Conservation (phyloP, 2,888 invertebrate genomes). For the Alloscopus bannaensis region DNA sequence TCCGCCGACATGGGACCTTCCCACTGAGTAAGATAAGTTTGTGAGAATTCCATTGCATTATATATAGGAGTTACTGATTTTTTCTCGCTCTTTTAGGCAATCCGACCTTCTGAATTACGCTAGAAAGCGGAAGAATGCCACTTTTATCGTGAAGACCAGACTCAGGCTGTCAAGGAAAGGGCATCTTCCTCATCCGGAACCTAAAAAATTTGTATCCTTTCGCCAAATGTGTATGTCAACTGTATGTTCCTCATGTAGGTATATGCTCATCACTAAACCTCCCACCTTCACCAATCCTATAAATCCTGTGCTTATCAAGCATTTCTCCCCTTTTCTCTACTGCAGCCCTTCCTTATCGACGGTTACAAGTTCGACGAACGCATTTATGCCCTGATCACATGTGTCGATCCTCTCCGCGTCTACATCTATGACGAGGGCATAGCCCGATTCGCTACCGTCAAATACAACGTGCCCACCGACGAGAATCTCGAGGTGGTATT, state of each 20-base stretch:
- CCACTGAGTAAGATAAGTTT: constrained; percentile 81
- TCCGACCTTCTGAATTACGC: constrained; percentile 85
- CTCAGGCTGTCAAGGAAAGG: constrained; percentile 91
- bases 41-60: no score
- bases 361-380: constrained; percentile 95
- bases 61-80: not conserved
- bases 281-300: constrained; percentile 1
- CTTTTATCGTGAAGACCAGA: constrained; percentile 95
- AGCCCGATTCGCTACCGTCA: constrained; percentile 91
- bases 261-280: constrained; percentile 50
- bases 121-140: constrained; percentile 83
- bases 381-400: constrained; percentile 91
- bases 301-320: not conserved
- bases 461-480: constrained; percentile 88
- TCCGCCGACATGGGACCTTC: constrained; percentile 95
- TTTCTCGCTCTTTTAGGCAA: constrained; percentile 3
- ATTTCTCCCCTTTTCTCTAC: constrained; percentile 68
- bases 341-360: constrained; percentile 87
- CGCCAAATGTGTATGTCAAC: constrained; percentile 91
- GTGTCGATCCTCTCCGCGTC: constrained; percentile 91
- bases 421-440: constrained; percentile 95
- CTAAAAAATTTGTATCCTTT: constrained; percentile 86
- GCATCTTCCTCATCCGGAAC: constrained; percentile 89
- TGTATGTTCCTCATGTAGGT: constrained; percentile 80
- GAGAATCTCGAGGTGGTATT: constrained; percentile 90